These are phyloP conservation scores for Mastomys natalensis DNA, from an alignment of 2,113 vertebrate genomes.

Conservation along the genomic window DNA sequence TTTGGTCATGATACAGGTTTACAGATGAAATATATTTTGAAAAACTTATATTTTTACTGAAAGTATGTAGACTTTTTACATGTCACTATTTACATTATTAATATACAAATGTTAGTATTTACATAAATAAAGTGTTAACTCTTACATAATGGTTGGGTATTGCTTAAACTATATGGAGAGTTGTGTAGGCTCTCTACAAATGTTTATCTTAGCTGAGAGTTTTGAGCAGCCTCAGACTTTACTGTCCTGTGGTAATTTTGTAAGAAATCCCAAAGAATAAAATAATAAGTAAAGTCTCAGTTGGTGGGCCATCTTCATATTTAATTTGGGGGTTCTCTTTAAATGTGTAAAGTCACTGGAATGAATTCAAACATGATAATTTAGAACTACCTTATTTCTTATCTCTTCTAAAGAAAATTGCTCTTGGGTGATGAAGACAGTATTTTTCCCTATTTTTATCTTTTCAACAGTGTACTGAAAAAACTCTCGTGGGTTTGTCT, in stretches of 20 bases:
- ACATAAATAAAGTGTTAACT: neutral
- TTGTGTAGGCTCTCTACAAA: neutral
- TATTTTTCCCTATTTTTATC: neutral
- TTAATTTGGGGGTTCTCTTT: neutral
- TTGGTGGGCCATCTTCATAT: neutral
- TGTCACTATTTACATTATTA: neutral
- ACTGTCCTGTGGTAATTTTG: neutral
- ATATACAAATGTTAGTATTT: too few species aligned
- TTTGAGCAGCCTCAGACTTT: neutral
- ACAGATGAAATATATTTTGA: neutral
- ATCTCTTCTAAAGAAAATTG: conserved; percentile 32
- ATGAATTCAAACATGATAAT: neutral
- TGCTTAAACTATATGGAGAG: neutral
- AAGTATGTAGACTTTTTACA: neutral
- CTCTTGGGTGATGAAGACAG: neutral
- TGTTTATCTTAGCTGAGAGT: neutral
- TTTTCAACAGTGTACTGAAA: conserved; percentile 89
- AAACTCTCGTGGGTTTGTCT: conserved; percentile 95
- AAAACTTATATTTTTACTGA: neutral
- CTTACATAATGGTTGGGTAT: neutral
- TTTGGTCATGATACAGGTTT: neutral
- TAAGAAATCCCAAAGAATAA: neutral
- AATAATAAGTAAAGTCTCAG: conserved; percentile 13
- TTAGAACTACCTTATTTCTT: conserved; percentile 48
- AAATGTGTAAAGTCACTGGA: conserved; percentile 1